Percentiles rank a stretch among this genome's conserved stretches.
These are phyloP conservation scores for Steatornis caripensis DNA, from an alignment of 2,113 vertebrate genomes.

Conservation along the genomic window DNA sequence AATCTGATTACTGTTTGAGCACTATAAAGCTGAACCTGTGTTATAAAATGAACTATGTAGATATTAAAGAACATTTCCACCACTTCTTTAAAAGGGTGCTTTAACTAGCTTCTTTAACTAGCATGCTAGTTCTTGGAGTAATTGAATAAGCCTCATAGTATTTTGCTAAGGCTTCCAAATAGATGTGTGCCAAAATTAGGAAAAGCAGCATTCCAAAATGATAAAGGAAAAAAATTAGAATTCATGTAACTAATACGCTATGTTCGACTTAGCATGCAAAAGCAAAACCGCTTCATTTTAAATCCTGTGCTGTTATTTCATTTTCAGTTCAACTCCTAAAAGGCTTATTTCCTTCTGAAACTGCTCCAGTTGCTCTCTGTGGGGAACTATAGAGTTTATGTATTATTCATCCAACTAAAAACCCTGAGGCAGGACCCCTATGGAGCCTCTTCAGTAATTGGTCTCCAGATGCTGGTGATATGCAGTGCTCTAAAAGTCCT, in stretches of 20 bases:
- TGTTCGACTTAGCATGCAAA: background rate
- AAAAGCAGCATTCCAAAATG: background rate
- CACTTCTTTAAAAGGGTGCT: background rate
- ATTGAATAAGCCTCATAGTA: background rate
- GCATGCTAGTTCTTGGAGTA: background rate
- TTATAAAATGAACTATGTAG: background rate
- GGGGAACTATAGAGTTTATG: constrained; percentile 64
- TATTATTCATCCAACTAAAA: constrained; percentile 78
- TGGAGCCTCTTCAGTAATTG: constrained; percentile 73
- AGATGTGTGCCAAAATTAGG: background rate
- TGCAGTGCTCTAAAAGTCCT: constrained; percentile 61
- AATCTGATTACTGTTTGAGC: background rate
- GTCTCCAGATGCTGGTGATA: constrained; percentile 71
- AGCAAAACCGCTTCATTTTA: constrained; percentile 38
- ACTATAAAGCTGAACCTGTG: background rate
- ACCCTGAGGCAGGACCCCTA: constrained; percentile 68
- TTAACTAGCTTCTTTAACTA: too few species aligned
- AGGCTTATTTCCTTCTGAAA: constrained; percentile 60
- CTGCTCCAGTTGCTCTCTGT: constrained; percentile 62
- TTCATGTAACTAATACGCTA: background rate
- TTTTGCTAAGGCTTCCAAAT: background rate
- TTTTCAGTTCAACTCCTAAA: constrained; percentile 62
- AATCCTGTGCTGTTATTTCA: constrained; percentile 25
- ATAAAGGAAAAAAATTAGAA: background rate
- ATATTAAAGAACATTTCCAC: background rate